These are phyloP conservation scores for Norana najaformis DNA, from an alignment of 2,888 invertebrate genomes.

Conservation along the genomic window DNA sequence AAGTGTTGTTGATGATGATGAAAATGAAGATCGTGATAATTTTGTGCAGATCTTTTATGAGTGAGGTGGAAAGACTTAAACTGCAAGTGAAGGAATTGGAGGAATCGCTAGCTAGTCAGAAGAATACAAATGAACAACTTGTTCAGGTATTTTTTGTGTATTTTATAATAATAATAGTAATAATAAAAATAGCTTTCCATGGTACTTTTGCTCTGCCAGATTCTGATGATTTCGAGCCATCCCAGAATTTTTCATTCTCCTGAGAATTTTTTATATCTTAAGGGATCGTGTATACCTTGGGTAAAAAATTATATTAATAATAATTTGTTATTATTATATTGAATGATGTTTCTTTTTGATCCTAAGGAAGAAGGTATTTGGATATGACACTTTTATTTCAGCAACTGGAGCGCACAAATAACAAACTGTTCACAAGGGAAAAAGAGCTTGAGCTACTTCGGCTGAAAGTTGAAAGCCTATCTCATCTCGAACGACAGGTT, in stretches of 20 bases:
- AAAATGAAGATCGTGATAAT: background rate
- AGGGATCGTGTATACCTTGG: too few species aligned
- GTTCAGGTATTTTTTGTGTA: conserved; percentile 37
- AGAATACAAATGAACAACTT: conserved; percentile 20
- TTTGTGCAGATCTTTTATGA: background rate
- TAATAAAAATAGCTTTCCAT: too few species aligned
- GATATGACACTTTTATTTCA: conserved; percentile 29
- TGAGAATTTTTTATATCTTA: too few species aligned
- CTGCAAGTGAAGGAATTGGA: conserved; percentile 17
- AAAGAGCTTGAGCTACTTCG: conserved; percentile 25
- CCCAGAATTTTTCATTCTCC: too few species aligned
- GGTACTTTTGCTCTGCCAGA: too few species aligned
- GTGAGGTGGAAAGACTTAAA: background rate
- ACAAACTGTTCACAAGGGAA: conserved; percentile 26
- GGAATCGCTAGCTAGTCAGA: conserved; percentile 15
- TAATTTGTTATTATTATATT: too few species aligned
- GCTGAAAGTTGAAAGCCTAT: conserved; percentile 5
- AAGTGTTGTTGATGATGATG: background rate
- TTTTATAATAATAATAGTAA: background rate
- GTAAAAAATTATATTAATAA: too few species aligned
- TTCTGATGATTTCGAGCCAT: too few species aligned
- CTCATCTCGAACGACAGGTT: conserved; percentile 19
- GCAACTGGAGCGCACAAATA: conserved; percentile 8
- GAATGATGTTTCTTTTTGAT: too few species aligned
- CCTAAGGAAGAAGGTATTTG: background rate